Base-by-base conservation (phyloP, 1,140 invertebrate genomes). In the Drosophila bocki region DNA sequence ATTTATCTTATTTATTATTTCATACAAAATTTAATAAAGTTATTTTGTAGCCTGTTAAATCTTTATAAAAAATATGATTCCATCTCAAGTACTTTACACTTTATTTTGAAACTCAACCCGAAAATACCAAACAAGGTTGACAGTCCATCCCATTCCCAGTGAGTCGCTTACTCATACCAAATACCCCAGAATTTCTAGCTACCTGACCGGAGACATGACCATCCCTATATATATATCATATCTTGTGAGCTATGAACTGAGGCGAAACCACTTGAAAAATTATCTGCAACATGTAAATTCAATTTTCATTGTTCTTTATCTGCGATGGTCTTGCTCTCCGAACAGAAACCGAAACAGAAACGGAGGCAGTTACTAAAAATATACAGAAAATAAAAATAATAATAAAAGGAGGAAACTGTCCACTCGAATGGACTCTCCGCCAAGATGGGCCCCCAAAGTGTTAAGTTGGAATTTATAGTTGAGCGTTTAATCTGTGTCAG, bases 261-360 rank as follows among this genome's bases (percentile, higher is more conserved):
- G 58, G 63, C 64, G 48, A 62, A 65, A 77, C 75, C 86, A 90
- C 86, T 90, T 90, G 86, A 90, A 80, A 90, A 90, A 91, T 90
- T 90, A 91, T 90, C 86, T 90, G 87, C 86, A 90, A 90, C 86
- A 90, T 90, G 86, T 90, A 90, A 90, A 90, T 86, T 90, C 86
- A 90, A 90, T 90, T 90, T 86, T 90, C 86, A 91, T 91, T 91
- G 87, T 90, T 90, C 85, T 91, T 90, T 90, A 90, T 90, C 85
- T 90, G 85, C 56, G 79, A 83, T 82, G 82, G 54, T 76, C 44
- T 57, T 61, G 51, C 67, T 47, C 56, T 50, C 58, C 35, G 74
- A 45, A 62, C 75, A 77, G 61, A 44, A 68, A 56, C 37, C 15
- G 35, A 47, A 68, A 44, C 70, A 50, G 59, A 72, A 59, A 80